Evolutionary conservation across 2,888 invertebrate genomes (phyloP), one percentile per base, ranked within the genome.

Genomic region (Mimumesa dahlbomi): DNA sequence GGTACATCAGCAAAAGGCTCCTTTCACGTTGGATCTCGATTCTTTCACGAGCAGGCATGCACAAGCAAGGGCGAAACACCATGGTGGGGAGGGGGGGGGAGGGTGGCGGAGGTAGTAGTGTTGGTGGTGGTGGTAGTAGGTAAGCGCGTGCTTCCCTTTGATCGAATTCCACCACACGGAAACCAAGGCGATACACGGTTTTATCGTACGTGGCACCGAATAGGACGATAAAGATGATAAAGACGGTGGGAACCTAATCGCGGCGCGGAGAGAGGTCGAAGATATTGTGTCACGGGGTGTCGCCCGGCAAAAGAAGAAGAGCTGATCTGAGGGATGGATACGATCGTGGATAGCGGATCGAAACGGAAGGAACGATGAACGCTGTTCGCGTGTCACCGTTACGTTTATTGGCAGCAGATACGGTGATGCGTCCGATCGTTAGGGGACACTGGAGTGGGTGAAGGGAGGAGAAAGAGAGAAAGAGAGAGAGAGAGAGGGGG

Each of bases 341-440:
- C 21, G 7, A n/a, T n/a, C n/a, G n/a, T n/a, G 5, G 22, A 14
- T 2, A 13, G 5, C n/a, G 14, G 36, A 45, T 5, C 13, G 38
- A 53, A 52, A 34, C 48, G 57, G 49, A 67, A 48, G 42, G 6
- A 46, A 59, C 16, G 57, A 40, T 40, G 16, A 13, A n/a, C 43
- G 65, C 59, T 57, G 57, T 65, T 66, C 70, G 66, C 61, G 61
- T 64, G 58, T 64, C 46, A 34, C 11, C 34, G 59, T 73, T 64
- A 63, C 71, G 64, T 71, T 75, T 66, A 75, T 79, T 72, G 75
- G 31, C 57, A 59, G 49, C 9, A 72, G 82, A 81, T 81, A 81
- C 54, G 75, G 42, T 79, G 79, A 82, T 77, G 82, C 66, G 72
- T 61, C 49, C 52, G 71, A 79, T 82, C 82, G 68, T 81, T 72